These are phyloP conservation scores for Calcarius lapponicus DNA, from an alignment of 2,797 vertebrate genomes.

Conservation along the genomic window DNA sequence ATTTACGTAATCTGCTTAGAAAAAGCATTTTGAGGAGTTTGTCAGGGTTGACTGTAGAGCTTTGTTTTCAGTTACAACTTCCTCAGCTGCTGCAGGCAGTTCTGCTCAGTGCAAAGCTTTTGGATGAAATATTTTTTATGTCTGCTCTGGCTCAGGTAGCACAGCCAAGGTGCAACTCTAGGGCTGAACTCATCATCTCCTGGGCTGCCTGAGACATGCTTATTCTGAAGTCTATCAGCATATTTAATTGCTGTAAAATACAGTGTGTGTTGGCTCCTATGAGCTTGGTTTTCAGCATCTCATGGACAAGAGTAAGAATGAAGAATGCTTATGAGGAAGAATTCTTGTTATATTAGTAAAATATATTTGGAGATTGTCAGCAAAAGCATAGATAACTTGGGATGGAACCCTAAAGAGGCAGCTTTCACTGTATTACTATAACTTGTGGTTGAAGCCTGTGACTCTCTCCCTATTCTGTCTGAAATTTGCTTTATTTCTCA, in stretches of 20 bases:
- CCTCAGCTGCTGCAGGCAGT: background rate
- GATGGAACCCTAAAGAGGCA: background rate
- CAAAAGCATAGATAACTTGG: background rate
- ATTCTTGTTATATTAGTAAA: background rate
- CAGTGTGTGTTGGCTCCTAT: background rate
- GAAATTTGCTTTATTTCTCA: background rate
- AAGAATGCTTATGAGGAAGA: background rate
- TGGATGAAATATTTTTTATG: background rate
- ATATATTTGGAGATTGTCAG: background rate
- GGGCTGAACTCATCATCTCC: background rate
- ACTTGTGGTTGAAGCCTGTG: background rate
- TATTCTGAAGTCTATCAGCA: background rate
- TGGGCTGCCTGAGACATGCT: background rate
- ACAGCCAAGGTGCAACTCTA: background rate
- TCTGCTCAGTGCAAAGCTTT: background rate
- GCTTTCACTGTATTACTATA: background rate
- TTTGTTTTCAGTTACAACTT: background rate
- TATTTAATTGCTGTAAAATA: background rate
- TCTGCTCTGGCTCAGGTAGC: background rate
- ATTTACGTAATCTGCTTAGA: background rate
- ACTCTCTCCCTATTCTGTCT: background rate
- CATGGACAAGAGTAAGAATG: background rate
- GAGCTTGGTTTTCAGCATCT: background rate
- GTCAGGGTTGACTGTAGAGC: background rate
- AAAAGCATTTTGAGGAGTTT: conserved; percentile 14